Evolutionary conservation across 2,113 vertebrate species (phyloP).

Genomic region (Hydropotes inermis): DNA sequence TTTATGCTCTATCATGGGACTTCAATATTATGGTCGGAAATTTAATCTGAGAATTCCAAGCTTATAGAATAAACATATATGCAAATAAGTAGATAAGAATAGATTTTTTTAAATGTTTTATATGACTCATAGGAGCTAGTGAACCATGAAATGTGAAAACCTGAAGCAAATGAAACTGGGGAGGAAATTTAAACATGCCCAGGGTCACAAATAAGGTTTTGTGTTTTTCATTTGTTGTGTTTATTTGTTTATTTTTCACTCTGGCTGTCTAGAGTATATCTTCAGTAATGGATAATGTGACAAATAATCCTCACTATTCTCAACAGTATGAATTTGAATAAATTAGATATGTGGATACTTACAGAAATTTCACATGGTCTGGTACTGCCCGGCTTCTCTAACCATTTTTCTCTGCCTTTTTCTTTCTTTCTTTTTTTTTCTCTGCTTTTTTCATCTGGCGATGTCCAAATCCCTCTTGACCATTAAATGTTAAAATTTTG

Average conservation of each 20-base stretch:
- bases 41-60: conserved; percentile 18
- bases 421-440: background rate
- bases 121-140: background rate
- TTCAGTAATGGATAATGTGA: background rate
- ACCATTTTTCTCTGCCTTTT: background rate
- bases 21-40: background rate
- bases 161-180: conserved; percentile 27
- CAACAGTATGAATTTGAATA: background rate
- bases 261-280: background rate
- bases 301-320: background rate
- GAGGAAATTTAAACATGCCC: background rate
- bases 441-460: background rate
- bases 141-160: conserved; percentile 54
- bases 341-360: background rate
- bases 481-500: background rate
- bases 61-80: background rate
- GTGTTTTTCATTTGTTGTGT: background rate
- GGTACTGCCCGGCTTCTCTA: background rate
- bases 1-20: background rate
- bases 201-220: conserved; percentile 9
- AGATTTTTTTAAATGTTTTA: background rate
- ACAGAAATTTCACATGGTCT: background rate
- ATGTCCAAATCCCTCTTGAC: background rate
- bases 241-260: background rate
- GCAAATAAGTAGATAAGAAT: conserved; percentile 37